Percentiles rank a stretch among this genome's conserved stretches.
phyloP scores from a whole-genome alignment of 2,113 vertebrate species.

The Tragulus kanchil region DNA sequence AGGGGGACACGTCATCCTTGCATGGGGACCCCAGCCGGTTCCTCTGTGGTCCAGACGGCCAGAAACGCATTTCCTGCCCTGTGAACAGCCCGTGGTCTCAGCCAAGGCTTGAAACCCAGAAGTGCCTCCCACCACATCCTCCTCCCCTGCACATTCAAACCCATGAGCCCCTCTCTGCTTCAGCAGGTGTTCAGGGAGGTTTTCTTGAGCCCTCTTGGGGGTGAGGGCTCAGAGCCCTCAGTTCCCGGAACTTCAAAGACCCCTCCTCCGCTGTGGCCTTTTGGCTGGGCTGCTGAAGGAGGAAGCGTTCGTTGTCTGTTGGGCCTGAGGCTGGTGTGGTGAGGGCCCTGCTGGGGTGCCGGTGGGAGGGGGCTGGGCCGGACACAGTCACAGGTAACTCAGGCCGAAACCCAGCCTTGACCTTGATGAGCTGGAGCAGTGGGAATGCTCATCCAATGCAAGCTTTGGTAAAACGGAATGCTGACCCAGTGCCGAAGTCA shows the following conservation, averaged over 20 bases:
- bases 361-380: neutral
- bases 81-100: neutral
- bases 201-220: neutral
- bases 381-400: neutral
- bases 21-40: no score
- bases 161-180: neutral
- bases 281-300: neutral
- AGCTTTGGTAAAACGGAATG: neutral
- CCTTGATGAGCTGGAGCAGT: rapidly evolving
- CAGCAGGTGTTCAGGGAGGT: neutral
- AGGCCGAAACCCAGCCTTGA: neutral
- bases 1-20: neutral
- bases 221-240: neutral
- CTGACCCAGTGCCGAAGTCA: rapidly evolving
- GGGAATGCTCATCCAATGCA: neutral
- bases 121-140: conserved; percentile 76
- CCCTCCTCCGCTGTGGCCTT: neutral
- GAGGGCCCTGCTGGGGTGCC: neutral
- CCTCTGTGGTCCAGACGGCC: neutral
- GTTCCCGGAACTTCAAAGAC: neutral
- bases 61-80: conserved; percentile 50
- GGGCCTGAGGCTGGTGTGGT: neutral
- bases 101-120: neutral
- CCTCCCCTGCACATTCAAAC: neutral
- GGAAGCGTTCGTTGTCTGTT: neutral